Percentiles rank a stretch among this genome's conserved stretches.
These are phyloP conservation scores for Himalopsyche anomala DNA, from an alignment of 2,888 invertebrate genomes.

Conservation along the genomic window DNA sequence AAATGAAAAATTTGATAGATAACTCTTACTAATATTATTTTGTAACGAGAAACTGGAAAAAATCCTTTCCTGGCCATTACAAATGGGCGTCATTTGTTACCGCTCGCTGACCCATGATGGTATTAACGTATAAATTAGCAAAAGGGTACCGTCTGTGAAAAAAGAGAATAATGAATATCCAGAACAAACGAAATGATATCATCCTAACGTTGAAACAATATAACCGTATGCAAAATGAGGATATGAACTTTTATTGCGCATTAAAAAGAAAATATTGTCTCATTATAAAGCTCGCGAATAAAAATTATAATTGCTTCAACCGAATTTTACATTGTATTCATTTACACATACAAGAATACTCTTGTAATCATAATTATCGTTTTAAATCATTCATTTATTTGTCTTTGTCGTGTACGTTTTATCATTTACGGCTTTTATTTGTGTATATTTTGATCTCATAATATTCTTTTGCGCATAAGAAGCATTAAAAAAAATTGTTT, in stretches of 20 bases:
- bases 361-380: too few relatives aligned
- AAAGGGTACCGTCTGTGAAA: conserved; percentile 45
- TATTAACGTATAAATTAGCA: conserved; percentile 57
- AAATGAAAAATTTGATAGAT: conserved; percentile 39
- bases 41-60: conserved; percentile 55
- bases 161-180: conserved; percentile 43
- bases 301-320: background rate
- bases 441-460: too few relatives aligned
- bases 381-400: too few relatives aligned
- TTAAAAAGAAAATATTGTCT: conserved; percentile 43
- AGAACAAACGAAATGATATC: conserved; percentile 36
- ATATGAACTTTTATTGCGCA: conserved; percentile 38
- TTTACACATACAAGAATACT: too few relatives aligned
- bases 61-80: conserved; percentile 49
- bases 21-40: conserved; percentile 43
- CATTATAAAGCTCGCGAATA: conserved; percentile 15
- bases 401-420: too few relatives aligned
- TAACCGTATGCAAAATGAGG: conserved; percentile 38
- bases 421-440: too few relatives aligned
- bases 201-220: conserved; percentile 38
- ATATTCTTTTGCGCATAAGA: too few relatives aligned
- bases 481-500: too few relatives aligned
- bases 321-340: background rate
- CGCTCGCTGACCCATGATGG: conserved; percentile 54
- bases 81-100: conserved; percentile 54